Base-by-base conservation (phyloP, 2,113 vertebrate species). In the Marmota flaviventris region DNA sequence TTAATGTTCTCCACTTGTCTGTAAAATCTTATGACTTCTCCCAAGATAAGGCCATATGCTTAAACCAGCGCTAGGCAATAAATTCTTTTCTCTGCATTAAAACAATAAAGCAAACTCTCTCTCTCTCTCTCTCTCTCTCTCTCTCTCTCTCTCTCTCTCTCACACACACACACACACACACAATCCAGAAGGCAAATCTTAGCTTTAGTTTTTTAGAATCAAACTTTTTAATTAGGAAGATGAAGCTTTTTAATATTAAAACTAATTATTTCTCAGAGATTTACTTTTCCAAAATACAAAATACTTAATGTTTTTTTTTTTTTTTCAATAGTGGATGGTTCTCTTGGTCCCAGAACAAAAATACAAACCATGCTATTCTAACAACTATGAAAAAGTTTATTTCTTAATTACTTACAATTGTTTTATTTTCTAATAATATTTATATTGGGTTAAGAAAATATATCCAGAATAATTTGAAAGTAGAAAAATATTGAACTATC, bases 171-270 rank as follows among this genome's bases (percentile, higher is more conserved):
- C 16, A 63, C 51, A 39, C 27, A 42, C 8, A 27, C 51, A 48
- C 92, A 84, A 39, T 14, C 4, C 34, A 83, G 56, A 88, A 73
- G 25, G 32, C 22, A 83, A 94, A 79, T 84, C 37, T 92, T 84
- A 83, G 22, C n/a, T 92, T 94, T 79, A 67, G 42, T 13, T 87
- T 97, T 93, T 72, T 45, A 39, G 63, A 53, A 89, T 61, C 58
- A 90, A 81, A 29, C 7, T 92, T 94, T 91, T 72, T 3, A 94
- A 94, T 89, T 89, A 87, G 7, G 17, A 95, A 73, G n/a, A 87
- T 81, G 84, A 88, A 76, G 2, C 0, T 14, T 89, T 96, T 91
- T 93, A 89, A 97, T 95, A 92, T 85, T 95, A 95, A 95, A 94
- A 29, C 27, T 72, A 97, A 79, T 94, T 84, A 84, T 92, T 45